Evolutionary conservation across 1,140 invertebrate species (phyloP).

Genomic region (Meloidogyne floridensis): DNA sequence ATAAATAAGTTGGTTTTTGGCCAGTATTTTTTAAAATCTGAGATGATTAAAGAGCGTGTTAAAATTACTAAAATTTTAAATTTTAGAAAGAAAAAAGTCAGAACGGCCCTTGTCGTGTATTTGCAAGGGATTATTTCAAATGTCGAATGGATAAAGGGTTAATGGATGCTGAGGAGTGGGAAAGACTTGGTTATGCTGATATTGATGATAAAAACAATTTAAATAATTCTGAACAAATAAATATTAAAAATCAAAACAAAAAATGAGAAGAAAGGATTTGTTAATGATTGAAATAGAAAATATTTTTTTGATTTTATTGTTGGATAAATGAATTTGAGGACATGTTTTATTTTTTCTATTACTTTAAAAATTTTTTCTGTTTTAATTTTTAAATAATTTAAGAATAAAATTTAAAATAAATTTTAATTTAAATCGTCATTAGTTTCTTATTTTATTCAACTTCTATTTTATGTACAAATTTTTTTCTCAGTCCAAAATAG

Average conservation of each 20-base stretch:
- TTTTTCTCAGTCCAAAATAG: too few relatives aligned
- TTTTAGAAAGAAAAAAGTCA: conserved; percentile 70
- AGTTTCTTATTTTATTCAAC: too few relatives aligned
- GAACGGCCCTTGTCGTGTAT: conserved; percentile 76
- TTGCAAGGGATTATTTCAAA: conserved; percentile 81
- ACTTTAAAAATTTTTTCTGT: too few relatives aligned
- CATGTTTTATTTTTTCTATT: too few relatives aligned
- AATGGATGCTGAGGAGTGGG: conserved; percentile 44
- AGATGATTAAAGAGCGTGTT: too few relatives aligned
- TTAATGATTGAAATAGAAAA: too few relatives aligned
- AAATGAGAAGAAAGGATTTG: background rate
- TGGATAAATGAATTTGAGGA: too few relatives aligned
- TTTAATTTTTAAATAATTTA: too few relatives aligned
- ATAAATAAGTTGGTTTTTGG: background rate
- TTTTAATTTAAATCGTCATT: too few relatives aligned
- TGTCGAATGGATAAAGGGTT: conserved; percentile 86
- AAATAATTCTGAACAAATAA: conserved; percentile 19
- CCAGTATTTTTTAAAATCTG: background rate
- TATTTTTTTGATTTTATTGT: too few relatives aligned
- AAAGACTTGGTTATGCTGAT: conserved; percentile 25
- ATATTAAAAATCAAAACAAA: conserved; percentile 2
- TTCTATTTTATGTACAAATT: too few relatives aligned
- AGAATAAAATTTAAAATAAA: too few relatives aligned
- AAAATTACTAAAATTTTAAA: background rate
- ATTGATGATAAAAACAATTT: conserved; percentile 13